Evolutionary conservation across 2,797 vertebrate species (phyloP).

Genomic region (Sylvia borin): DNA sequence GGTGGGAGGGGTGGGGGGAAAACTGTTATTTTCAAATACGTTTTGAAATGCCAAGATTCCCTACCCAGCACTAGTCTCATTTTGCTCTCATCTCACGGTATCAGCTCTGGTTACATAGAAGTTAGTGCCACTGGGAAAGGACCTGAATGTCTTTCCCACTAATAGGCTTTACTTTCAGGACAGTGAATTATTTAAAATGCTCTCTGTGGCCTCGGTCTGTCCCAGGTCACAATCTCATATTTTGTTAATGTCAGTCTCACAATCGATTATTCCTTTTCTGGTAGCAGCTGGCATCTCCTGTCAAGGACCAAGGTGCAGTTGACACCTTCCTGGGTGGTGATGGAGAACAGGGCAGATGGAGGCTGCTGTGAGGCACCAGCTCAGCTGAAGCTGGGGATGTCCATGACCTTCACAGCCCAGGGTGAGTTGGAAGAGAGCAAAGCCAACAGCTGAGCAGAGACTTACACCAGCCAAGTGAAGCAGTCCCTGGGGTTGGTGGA

Average conservation of each 20-base stretch:
- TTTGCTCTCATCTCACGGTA: background rate
- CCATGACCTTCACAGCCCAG: background rate
- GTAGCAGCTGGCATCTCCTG: background rate
- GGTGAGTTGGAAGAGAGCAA: background rate
- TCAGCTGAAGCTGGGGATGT: background rate
- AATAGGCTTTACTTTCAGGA: background rate
- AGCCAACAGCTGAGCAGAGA: background rate
- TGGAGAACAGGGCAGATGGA: background rate
- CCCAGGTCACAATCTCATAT: background rate
- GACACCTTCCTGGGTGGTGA: background rate
- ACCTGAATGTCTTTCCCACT: background rate
- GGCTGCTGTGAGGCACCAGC: background rate
- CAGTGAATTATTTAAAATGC: constrained; percentile 44
- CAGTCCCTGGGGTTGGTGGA: background rate
- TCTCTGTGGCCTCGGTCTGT: background rate
- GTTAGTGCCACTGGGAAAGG: background rate
- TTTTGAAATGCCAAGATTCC: background rate
- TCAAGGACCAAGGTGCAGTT: background rate
- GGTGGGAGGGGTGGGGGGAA: fast-evolving
- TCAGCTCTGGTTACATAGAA: background rate
- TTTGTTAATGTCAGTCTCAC: background rate
- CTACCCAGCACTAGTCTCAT: background rate
- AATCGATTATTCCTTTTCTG: constrained; percentile 9
- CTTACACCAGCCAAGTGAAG: background rate
- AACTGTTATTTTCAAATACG: background rate